Conservation (phyloP, 2,797 vertebrate genomes). For the Urocyon cinereoargenteus region DNA sequence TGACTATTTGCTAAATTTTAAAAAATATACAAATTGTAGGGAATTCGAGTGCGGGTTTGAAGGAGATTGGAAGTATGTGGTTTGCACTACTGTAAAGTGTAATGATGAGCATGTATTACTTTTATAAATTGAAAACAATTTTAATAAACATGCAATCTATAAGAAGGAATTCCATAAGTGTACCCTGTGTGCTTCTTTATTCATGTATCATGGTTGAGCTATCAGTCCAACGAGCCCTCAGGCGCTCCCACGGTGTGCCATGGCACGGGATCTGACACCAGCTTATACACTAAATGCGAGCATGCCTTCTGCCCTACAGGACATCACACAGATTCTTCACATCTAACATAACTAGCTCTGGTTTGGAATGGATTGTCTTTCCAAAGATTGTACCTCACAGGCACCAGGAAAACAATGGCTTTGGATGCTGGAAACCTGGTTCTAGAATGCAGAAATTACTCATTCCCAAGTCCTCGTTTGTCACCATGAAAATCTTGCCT, state of each 20-base stretch:
- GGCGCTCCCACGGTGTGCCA: accelerated
- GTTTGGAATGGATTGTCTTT: neutral
- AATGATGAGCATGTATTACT: neutral
- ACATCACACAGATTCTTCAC: neutral
- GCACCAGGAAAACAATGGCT: neutral
- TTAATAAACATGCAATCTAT: neutral
- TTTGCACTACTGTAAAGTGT: neutral
- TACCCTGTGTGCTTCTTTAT: neutral
- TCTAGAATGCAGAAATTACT: neutral
- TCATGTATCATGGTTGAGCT: neutral
- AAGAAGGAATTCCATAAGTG: neutral
- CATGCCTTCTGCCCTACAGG: too few species aligned
- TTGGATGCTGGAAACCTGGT: neutral
- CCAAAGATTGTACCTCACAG: neutral
- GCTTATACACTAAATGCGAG: neutral
- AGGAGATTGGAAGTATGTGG: neutral
- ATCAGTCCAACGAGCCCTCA: accelerated
- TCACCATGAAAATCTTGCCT: neutral
- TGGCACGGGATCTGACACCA: neutral
- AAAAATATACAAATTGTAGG: neutral
- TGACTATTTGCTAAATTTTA: neutral
- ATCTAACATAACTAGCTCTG: neutral
- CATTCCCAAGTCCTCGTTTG: neutral
- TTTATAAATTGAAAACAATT: neutral
- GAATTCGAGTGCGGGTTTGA: neutral